Base-by-base conservation (phyloP, 2,797 vertebrate genomes). In the Microtus obscurus region DNA sequence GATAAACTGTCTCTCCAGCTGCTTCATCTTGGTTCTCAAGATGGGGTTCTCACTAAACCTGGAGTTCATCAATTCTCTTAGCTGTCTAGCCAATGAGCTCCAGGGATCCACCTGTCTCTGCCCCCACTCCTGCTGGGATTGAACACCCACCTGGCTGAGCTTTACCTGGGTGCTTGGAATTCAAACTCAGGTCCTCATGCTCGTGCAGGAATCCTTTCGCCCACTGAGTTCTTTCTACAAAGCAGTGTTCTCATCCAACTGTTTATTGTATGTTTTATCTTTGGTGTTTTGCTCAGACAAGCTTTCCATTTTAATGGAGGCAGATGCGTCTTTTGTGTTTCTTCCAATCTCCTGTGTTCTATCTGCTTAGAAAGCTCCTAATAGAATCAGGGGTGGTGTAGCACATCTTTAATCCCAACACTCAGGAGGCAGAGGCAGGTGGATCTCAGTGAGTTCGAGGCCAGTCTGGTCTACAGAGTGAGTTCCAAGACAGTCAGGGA, bases 311-410 rank as follows among this genome's bases (percentile, higher is more conserved):
- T 77, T 48, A 29, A 16, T 29, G 43, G 43, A 77, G 23, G 23
- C 5, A 80, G 87, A 89, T 53, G 17, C 16, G 19, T 78, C 76
- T 17, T 51, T 34, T 63, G 77, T 87, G 63, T 48, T n/a, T 29
- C 88, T 93, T 81, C 51, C 3, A 29, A 23, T 17, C 59, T 92
- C 37, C 21, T 77, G 29, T 73, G 81, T 53, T 87, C 3, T 48
- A 45, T 87, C 78, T 93, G 74, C 77, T 87, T 67, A 45, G 45
- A 74, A 87, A 83, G 27, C 19, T 91, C 85, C 90, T 86, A 59
- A 59, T 16, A 92, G 87, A 92, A 87, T 65, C 4, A 6, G 48
- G 48, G 9, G 8, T 34, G 76, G 29, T 78, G 29, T 9, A 1
- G 1, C 29, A 78, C 2, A 17, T 27, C 27, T 78, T 48, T 51